Evolutionary conservation across 2,113 vertebrate genomes (phyloP).

Genomic region (Dascyllus trimaculatus): DNA sequence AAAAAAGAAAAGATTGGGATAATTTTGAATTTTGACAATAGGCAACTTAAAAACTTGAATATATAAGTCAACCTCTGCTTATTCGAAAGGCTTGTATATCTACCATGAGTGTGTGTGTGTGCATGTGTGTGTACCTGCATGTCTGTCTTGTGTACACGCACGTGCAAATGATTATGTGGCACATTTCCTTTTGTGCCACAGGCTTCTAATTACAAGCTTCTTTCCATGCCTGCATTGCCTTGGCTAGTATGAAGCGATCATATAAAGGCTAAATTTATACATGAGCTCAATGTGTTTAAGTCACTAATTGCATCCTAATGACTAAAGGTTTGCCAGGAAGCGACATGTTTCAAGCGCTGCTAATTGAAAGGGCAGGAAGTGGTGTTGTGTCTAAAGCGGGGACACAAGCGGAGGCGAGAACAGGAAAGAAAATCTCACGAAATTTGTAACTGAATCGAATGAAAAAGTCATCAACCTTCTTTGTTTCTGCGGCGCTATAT

Average conservation of each 20-base stretch:
- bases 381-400: constrained; percentile 19
- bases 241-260: constrained; percentile 58
- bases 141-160: constrained; percentile 41
- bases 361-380: constrained; percentile 65
- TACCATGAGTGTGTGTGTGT: neutral
- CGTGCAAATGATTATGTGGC: constrained; percentile 61
- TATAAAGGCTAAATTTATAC: constrained; percentile 72
- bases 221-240: constrained; percentile 44
- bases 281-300: constrained; percentile 62
- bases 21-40: neutral
- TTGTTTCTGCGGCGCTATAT: neutral
- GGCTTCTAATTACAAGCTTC: constrained; percentile 63
- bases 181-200: constrained; percentile 65
- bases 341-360: constrained; percentile 39
- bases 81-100: neutral
- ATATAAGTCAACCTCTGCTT: neutral
- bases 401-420: constrained; percentile 7
- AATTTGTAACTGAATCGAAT: constrained; percentile 11
- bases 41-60: neutral
- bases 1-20: neutral
- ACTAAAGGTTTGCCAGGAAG: constrained; percentile 73
- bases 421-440: constrained; percentile 27
- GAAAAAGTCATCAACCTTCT: neutral
- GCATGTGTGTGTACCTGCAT: constrained; percentile 26
- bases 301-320: constrained; percentile 71